Base-by-base conservation (phyloP, 2,888 invertebrate genomes). In the Eurois occulta region DNA sequence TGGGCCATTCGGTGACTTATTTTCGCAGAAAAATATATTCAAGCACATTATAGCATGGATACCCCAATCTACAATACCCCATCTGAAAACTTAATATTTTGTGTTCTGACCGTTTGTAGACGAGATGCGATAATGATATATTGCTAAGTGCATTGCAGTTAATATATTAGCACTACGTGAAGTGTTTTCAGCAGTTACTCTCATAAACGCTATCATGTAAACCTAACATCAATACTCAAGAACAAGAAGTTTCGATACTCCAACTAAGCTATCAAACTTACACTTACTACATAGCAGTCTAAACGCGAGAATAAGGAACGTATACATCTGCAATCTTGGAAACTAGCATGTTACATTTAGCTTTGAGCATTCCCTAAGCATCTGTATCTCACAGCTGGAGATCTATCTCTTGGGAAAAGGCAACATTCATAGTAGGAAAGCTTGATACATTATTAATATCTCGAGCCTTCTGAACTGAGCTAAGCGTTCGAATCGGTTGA, bases 391-490 rank as follows among this genome's bases (percentile, higher is more conserved):
- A 79, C 55, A 72, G 70, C 75, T 85, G 60, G 65, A 86, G 69
- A 79, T 52, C 38, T 43, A 43, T 64, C 86, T 32, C 86, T 72
- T 24, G 84, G 70, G 84, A 46, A 55, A n/a, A 84, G 72, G 55
- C 78, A 83, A 72, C 84, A 75, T 83, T 86, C 79, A 75, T 70
- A 58, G 68, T n/a, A 41, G n/a, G 60, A 52, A 72, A 48, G 55
- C 58, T 68, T 48, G 41, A 75, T 86, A 73, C 73, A 84, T 80
- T 86, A 84, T 72, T 86, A 84, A 84, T 86, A 73, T 75, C 83
- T 73, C 83, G 32, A 55, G 62, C 55, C 10, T 58, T n/a, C 58
- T 8, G 41, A 83, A 68, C 65, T n/a, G 18, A 66, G 71, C 86
- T 78, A 28, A 74, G 68, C 70, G 73, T 74, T 72, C 35, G 58